Evolutionary conservation across 2,797 vertebrate species (phyloP), one percentile per base, ranked within the genome.

Genomic region (Premnoplex brunnescens): DNA sequence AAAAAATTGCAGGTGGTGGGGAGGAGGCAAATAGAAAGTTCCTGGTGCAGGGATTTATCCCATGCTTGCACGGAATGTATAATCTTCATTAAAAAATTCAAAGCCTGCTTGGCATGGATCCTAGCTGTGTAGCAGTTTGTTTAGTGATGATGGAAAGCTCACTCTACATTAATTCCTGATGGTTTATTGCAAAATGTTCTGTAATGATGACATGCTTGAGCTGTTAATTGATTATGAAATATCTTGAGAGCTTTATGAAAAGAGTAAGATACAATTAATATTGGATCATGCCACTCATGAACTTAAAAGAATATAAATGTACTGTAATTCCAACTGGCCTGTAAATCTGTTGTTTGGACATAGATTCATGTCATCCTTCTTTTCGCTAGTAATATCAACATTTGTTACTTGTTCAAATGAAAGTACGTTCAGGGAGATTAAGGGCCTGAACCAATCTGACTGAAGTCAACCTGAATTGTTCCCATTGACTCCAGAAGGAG

Each of bases 221-320:
- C 88, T 91, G 87, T 87, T 98, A 96, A 97, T 93, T 97, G 95
- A 95, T 95, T 95, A 81, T 96, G 88, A 97, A 97, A 95, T 95
- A 77, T 81, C 86, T 93, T 95, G 88, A 97, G 83, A 96, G 89
- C 90, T 96, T 97, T 96, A 97, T 92, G 95, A 96, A 92, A 95
- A 91, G 85, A 74, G 15, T 63, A 95, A 95, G 60, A 80, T 84
- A 93, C 54, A 92, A 86, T 93, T 97, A 95, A 96, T 97, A 95
- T 93, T 90, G 94, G 80, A 96, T 92, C 83, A 62, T 73, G 80
- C 30, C 1, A 2, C 80, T 97, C 90, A 92, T 96, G 97, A 94
- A 92, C 87, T 95, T 93, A 91, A 95, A 97, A 95, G 89, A 95
- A 92, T 91, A 91, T 82, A 92, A 95, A 96, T 83, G 80, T 91